Evolutionary conservation across 2,888 invertebrate species (phyloP).

Genomic region (Ptychoptera albimana): DNA sequence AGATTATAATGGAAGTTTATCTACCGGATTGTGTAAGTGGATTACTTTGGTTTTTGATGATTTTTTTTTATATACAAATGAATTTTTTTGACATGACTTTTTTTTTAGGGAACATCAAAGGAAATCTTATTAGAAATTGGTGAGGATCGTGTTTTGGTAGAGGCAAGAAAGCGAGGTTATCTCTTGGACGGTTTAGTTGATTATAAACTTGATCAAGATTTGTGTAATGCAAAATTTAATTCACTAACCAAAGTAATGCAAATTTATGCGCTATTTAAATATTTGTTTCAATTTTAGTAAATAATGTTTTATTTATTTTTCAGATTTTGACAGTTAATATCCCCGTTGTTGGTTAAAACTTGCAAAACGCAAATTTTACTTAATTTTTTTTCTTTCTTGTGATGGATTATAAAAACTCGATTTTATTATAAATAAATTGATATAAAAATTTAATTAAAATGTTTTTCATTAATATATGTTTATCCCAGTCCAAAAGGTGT

Average conservation of each 20-base stretch:
- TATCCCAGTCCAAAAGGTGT: too few species aligned
- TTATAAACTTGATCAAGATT: constrained; percentile 43
- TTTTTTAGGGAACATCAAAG: constrained; percentile 36
- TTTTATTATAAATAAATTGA: too few species aligned
- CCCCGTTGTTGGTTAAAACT: neutral
- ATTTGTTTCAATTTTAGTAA: neutral
- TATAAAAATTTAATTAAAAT: too few species aligned
- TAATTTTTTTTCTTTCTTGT: too few species aligned
- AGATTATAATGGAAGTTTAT: constrained; percentile 26
- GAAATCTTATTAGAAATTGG: constrained; percentile 52
- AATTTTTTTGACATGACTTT: neutral
- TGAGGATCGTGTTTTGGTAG: constrained; percentile 57
- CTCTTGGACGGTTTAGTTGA: constrained; percentile 55
- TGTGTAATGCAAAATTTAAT: constrained; percentile 35
- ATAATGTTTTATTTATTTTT: neutral
- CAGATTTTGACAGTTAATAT: neutral
- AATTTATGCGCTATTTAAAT: neutral
- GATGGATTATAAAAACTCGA: too few species aligned
- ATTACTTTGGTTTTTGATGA: neutral
- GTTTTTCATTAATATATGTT: too few species aligned
- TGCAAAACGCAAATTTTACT: too few species aligned
- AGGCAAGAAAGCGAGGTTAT: constrained; percentile 41
- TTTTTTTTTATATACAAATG: neutral
- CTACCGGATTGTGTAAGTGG: constrained; percentile 27
- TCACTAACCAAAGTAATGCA: constrained; percentile 33